Evolutionary conservation across 2,113 vertebrate species (phyloP), one percentile per base, ranked within the genome.

Genomic region (Cavia aperea): DNA sequence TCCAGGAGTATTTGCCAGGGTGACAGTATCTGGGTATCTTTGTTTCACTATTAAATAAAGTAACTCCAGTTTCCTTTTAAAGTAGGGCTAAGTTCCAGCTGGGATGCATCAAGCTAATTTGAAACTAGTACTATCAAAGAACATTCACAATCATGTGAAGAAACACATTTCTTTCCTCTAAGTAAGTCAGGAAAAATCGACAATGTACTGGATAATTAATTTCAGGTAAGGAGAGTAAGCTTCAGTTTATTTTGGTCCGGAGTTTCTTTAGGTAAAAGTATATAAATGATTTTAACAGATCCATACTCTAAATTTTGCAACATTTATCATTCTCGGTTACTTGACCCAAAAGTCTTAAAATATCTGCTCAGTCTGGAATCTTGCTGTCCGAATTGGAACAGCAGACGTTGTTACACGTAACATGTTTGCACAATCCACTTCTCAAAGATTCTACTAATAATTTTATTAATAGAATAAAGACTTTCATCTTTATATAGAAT

Each of bases 281-380:
- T 86, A 72, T 56, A 81, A 92, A 94, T 70, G 66, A 21, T 72
- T 94, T 86, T 72, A 90, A 91, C 78, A 90, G 66, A 39, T 72
- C n/a, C 23, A 18, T 66, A 86, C 29, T 94, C 88, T 79, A 93
- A 88, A 84, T 93, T 75, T 84, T 66, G 18, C 36, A 58, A 12
- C 39, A 46, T 96, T 92, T 94, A 89, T 92, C 75, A 36, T 60
- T 81, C 51, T 94, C 88, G 21, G 21, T 94, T 90, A 63, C 51
- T 43, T 91, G 60, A 10, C 54, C 70, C 75, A 49, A 86, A 93
- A 91, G n/a, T 24, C 92, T 23, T 77, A 36, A 94, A 88, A 46
- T 46, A 63, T 14, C 9, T 94, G 51, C 49, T 93, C 15, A 33
- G 29, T 78, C 65, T 91, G 78, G 56, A 90, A 26, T 90, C 58